A percentile compares a stretch with the other conserved stretches of the same genome.
Conservation (phyloP, 1,140 invertebrate genomes). For the Chymomyza costata region DNA sequence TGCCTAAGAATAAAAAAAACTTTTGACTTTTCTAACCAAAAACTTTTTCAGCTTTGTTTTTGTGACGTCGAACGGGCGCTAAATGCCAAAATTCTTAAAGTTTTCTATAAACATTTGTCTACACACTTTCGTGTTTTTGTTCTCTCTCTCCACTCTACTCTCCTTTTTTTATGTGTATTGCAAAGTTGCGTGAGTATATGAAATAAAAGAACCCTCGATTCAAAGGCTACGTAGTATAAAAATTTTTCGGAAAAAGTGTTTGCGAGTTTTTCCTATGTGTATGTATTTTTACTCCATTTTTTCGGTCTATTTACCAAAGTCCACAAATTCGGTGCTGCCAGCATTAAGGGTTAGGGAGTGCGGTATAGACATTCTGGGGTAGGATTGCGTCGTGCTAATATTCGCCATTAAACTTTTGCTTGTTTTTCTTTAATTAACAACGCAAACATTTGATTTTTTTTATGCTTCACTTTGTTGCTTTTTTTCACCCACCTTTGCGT, state of each 20-base stretch:
- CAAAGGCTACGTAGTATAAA: slow-evolving; percentile 23
- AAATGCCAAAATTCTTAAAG: slow-evolving; percentile 71
- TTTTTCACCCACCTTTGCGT: background rate
- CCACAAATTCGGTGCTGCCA: slow-evolving; percentile 39
- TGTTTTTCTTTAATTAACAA: slow-evolving; percentile 73
- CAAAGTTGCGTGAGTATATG: slow-evolving; percentile 51
- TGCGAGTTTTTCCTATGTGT: slow-evolving; percentile 38
- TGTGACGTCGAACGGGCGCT: slow-evolving; percentile 31
- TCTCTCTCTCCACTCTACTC: too few relatives aligned
- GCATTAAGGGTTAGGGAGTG: slow-evolving; percentile 1
- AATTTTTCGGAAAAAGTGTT: too few relatives aligned
- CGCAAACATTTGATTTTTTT: slow-evolving; percentile 70
- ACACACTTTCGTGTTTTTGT: slow-evolving; percentile 54
- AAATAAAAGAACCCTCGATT: slow-evolving; percentile 43
- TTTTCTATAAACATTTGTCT: slow-evolving; percentile 67
- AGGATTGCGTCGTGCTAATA: slow-evolving; percentile 43
- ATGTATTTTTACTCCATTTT: slow-evolving; percentile 53
- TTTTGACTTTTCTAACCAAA: slow-evolving; percentile 26
- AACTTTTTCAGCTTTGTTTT: slow-evolving; percentile 40
- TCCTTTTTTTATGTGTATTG: slow-evolving; percentile 20
- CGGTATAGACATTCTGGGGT: slow-evolving; percentile 1
- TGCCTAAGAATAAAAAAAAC: too few relatives aligned
- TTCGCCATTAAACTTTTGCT: slow-evolving; percentile 73
- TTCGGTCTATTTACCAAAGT: slow-evolving; percentile 64
- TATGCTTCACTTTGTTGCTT: slow-evolving; percentile 31